A percentile compares a stretch with the other conserved stretches of the same genome.
These are phyloP conservation scores for Bradysia coprophila DNA, from an alignment of 1,140 invertebrate species.

Conservation along the genomic window DNA sequence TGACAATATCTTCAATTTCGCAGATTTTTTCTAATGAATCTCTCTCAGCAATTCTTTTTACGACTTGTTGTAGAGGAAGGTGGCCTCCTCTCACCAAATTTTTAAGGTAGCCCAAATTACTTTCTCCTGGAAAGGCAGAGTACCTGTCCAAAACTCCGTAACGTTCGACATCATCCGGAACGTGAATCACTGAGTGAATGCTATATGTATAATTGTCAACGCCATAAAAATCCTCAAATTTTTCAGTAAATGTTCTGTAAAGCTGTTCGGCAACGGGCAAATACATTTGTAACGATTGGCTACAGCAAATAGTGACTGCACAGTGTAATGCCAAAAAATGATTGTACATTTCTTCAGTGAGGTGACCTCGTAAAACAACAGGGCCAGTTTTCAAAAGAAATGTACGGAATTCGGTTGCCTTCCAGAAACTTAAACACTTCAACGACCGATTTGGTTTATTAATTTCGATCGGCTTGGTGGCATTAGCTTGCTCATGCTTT, in stretches of 20 bases:
- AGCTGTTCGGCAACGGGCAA: slow-evolving; percentile 2
- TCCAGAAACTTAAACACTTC: slow-evolving; percentile 8
- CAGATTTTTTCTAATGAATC: too few species aligned
- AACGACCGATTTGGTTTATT: slow-evolving; percentile 4
- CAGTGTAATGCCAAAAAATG: slow-evolving; percentile 9
- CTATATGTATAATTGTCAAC: slow-evolving; percentile 8
- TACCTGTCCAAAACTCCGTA: slow-evolving; percentile 9
- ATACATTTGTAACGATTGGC: slow-evolving; percentile 2
- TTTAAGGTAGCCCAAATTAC: background rate
- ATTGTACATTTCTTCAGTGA: slow-evolving; percentile 7
- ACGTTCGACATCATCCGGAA: slow-evolving; percentile 7
- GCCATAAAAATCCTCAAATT: slow-evolving; percentile 8
- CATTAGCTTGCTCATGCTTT: background rate
- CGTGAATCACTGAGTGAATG: slow-evolving; percentile 10
- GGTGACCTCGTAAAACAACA: slow-evolving; percentile 9
- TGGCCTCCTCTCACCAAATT: background rate
- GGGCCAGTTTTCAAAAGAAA: slow-evolving; percentile 25
- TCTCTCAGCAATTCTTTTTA: background rate
- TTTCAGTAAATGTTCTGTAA: slow-evolving; percentile 7
- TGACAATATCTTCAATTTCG: too few species aligned
- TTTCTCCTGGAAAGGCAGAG: background rate
- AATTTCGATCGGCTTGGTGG: slow-evolving; percentile 6
- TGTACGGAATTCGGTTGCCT: slow-evolving; percentile 18
- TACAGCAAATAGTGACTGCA: slow-evolving; percentile 5
- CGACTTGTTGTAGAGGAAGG: background rate